A percentile compares a stretch with the other conserved stretches of the same genome.
phyloP scores from a whole-genome alignment of 2,113 vertebrate species.

The Eonycteris spelaea region DNA sequence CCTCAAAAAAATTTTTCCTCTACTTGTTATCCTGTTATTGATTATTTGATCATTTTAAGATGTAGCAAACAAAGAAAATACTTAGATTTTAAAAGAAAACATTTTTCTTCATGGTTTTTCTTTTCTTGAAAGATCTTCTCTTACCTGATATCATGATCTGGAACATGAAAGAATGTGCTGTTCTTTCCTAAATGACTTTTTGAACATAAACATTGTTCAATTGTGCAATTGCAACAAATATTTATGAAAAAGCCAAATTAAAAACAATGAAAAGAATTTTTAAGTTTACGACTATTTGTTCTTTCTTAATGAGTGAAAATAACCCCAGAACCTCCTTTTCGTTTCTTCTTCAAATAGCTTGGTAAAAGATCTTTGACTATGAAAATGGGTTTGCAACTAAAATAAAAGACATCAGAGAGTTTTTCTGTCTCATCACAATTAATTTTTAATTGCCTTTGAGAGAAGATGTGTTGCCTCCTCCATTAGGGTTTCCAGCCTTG shows the following conservation, averaged over 20 bases:
- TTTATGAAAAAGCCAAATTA: conserved; percentile 61
- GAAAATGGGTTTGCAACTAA: conserved; percentile 43
- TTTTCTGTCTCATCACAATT: conserved; percentile 61
- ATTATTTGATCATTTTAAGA: conserved; percentile 36
- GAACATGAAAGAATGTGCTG: conserved; percentile 60
- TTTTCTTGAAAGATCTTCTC: conserved; percentile 35
- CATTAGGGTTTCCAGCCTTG: conserved; percentile 51
- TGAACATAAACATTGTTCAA: conserved; percentile 72
- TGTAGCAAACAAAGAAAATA: conserved; percentile 8
- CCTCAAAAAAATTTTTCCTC: background rate
- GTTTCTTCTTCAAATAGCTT: background rate
- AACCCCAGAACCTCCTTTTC: background rate
- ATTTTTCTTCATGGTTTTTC: background rate
- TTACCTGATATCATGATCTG: conserved; percentile 66
- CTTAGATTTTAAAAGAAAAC: background rate
- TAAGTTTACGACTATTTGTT: conserved; percentile 48
- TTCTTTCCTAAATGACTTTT: conserved; percentile 67
- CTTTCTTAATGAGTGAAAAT: conserved; percentile 33
- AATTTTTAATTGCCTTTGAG: conserved; percentile 77
- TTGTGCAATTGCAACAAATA: conserved; percentile 67
- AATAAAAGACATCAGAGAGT: conserved; percentile 29
- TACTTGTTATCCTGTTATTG: background rate
- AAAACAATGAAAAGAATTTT: conserved; percentile 51
- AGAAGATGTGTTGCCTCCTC: conserved; percentile 70
- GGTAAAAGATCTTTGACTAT: background rate